A percentile compares a stretch with the other conserved stretches of the same genome.
These are phyloP conservation scores for Criorhina ranunculi DNA, from an alignment of 2,888 invertebrate species.

Conservation along the genomic window DNA sequence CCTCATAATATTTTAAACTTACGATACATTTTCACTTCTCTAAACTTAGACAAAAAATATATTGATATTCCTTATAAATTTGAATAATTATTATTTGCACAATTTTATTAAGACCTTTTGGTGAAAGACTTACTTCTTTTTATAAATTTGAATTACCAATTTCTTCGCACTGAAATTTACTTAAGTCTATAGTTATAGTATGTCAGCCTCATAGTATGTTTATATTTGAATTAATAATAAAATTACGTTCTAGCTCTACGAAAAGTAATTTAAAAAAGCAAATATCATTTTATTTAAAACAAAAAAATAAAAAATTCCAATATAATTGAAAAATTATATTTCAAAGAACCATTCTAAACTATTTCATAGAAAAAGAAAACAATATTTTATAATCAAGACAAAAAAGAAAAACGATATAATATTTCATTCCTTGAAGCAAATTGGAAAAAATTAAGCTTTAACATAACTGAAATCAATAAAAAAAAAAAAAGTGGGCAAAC, in stretches of 20 bases:
- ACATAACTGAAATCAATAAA: constrained; percentile 22
- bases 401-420: constrained; percentile 56
- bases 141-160: constrained; percentile 36
- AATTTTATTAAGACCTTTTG: constrained; percentile 43
- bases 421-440: constrained; percentile 73
- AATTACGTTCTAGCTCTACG: constrained; percentile 73
- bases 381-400: constrained; percentile 59
- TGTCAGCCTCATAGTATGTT: constrained; percentile 41
- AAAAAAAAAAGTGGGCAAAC: constrained; percentile 13
- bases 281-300: constrained; percentile 17
- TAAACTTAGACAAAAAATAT: too few species aligned
- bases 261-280: constrained; percentile 61
- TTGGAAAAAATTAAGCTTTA: constrained; percentile 51
- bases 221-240: constrained; percentile 41
- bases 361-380: constrained; percentile 42
- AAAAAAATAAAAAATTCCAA: constrained; percentile 14
- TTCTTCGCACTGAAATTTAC: constrained; percentile 35
- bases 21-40: too few species aligned
- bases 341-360: constrained; percentile 71
- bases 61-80: too few species aligned
- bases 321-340: constrained; percentile 32
- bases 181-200: constrained; percentile 32
- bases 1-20: too few species aligned
- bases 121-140: constrained; percentile 42
- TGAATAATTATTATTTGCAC: not conserved